These are phyloP conservation scores for Archilochus colubris DNA, from an alignment of 2,113 vertebrate genomes.

Conservation along the genomic window DNA sequence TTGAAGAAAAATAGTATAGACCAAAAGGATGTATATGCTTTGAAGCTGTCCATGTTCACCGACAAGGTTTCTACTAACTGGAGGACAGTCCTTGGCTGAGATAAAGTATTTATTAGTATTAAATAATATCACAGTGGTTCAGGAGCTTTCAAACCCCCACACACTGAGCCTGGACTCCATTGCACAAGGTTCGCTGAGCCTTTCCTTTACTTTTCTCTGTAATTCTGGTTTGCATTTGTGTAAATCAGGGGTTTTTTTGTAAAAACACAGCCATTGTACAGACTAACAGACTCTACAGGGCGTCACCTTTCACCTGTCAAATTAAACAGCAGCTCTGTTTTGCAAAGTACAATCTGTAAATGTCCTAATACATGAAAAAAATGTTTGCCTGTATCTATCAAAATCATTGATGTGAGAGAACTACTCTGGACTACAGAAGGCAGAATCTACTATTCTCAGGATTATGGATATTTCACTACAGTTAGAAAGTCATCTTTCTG, in stretches of 20 bases:
- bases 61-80: background rate
- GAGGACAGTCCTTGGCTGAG: background rate
- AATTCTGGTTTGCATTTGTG: background rate
- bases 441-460: background rate
- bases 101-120: background rate
- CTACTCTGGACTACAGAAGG: background rate
- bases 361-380: background rate
- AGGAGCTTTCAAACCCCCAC: background rate
- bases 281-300: background rate
- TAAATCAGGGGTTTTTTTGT: background rate
- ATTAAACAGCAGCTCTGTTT: conserved; percentile 8
- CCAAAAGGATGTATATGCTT: background rate
- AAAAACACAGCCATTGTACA: background rate
- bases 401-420: background rate
- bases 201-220: background rate
- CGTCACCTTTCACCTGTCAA: background rate
- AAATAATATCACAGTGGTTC: background rate
- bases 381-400: background rate
- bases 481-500: background rate
- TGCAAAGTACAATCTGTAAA: background rate
- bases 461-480: background rate
- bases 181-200: background rate
- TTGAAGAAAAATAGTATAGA: background rate
- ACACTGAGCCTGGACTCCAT: background rate
- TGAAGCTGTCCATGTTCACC: background rate